Evolutionary conservation across 53 echinoderm and acorn worm genomes (phyloP).

Genomic region (Astropecten irregularis): DNA sequence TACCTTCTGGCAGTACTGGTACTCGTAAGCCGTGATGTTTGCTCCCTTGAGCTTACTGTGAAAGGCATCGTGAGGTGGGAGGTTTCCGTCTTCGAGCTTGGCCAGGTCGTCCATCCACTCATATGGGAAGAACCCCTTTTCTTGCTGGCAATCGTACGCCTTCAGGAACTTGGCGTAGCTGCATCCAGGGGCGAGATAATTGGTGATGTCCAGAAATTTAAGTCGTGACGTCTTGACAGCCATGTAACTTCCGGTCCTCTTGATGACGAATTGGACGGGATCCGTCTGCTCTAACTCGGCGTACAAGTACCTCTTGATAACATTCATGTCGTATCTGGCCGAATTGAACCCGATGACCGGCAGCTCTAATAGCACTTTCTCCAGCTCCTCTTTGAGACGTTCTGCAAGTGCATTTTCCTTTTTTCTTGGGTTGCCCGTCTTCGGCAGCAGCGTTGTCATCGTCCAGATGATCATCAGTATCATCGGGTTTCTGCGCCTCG

Average conservation of each 20-base stretch:
- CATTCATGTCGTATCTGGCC: too few relatives aligned
- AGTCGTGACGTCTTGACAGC: constrained; percentile 26
- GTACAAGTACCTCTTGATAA: too few relatives aligned
- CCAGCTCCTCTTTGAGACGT: too few relatives aligned
- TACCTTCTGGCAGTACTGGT: neutral
- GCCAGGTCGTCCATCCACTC: constrained; percentile 50
- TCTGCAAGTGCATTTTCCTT: too few relatives aligned
- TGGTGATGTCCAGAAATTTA: constrained; percentile 56
- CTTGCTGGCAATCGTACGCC: constrained; percentile 28
- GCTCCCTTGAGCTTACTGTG: neutral
- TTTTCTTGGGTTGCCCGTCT: too few relatives aligned
- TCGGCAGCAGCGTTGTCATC: too few relatives aligned
- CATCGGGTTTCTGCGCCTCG: too few relatives aligned
- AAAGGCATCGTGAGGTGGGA: constrained; percentile 25
- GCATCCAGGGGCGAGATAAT: constrained; percentile 57
- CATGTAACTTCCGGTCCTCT: constrained; percentile 22
- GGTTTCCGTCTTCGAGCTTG: constrained; percentile 18
- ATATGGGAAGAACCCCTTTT: constrained; percentile 54
- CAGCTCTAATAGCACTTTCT: too few relatives aligned
- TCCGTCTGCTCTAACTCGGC: neutral
- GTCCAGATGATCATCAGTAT: too few relatives aligned
- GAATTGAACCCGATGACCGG: too few relatives aligned
- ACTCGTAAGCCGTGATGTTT: constrained; percentile 16
- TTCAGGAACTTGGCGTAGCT: constrained; percentile 40
- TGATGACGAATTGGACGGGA: constrained; percentile 4